phyloP scores from a whole-genome alignment of 1,140 invertebrate genomes.

The Drosophila erecta region DNA sequence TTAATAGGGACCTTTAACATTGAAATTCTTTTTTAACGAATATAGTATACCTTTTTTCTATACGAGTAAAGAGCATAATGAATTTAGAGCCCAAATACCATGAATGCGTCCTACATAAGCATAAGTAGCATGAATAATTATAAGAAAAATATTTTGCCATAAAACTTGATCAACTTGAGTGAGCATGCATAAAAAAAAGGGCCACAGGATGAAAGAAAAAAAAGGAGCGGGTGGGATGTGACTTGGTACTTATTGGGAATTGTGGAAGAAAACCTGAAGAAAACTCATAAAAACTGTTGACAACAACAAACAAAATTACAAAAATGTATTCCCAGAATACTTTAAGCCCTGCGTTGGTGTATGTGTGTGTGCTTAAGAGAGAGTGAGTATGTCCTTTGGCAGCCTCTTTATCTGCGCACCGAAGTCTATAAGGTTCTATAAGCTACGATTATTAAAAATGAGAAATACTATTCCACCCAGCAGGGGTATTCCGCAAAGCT shows the following conservation, averaged over 20 bases:
- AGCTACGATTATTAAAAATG: constrained; percentile 78
- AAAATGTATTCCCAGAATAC: constrained; percentile 47
- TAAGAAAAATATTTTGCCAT: constrained; percentile 43
- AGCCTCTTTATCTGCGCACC: constrained; percentile 27
- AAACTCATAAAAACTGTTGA: constrained; percentile 56
- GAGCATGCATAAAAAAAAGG: constrained; percentile 28
- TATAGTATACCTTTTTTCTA: too few species aligned
- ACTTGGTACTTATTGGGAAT: constrained; percentile 52
- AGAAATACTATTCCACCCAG: constrained; percentile 52
- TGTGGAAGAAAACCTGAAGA: constrained; percentile 40
- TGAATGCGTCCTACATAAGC: too few species aligned
- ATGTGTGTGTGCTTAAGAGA: not conserved
- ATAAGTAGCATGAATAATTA: too few species aligned
- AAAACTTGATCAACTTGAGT: constrained; percentile 46
- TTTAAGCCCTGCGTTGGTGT: constrained; percentile 21
- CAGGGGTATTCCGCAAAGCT: constrained; percentile 20
- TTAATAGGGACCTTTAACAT: too few species aligned
- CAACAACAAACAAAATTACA: constrained; percentile 53
- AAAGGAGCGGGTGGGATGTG: not conserved
- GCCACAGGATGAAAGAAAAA: not conserved
- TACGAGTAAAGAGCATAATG: too few species aligned
- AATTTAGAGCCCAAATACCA: too few species aligned
- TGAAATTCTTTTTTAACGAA: too few species aligned
- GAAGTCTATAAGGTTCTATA: constrained; percentile 47
- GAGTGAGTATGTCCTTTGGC: constrained; percentile 5